phyloP scores from a whole-genome alignment of 2,113 vertebrate genomes.

The Lanius ludovicianus region DNA sequence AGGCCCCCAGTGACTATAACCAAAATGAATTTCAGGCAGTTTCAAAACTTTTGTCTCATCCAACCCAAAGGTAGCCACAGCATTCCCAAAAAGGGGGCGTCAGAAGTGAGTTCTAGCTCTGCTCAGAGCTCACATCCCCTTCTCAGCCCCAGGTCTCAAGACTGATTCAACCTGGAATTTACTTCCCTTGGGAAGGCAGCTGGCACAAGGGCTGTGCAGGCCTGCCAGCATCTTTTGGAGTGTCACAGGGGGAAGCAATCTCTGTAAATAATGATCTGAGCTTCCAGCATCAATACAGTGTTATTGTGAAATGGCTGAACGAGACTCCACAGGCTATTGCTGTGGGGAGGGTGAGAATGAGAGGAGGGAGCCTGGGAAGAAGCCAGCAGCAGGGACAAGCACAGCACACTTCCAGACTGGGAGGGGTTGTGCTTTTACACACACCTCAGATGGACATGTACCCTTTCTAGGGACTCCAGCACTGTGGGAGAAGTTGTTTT shows the following conservation, averaged over 20 bases:
- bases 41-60: not conserved
- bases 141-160: not conserved
- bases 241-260: not conserved
- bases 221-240: not conserved
- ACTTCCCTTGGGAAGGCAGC: not conserved
- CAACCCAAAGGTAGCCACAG: not conserved
- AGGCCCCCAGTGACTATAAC: not conserved
- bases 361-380: not conserved
- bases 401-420: not conserved
- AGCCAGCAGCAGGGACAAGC: not conserved
- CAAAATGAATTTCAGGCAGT: not conserved
- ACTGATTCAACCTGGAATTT: not conserved
- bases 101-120: not conserved
- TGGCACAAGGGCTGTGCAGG: not conserved
- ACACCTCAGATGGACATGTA: not conserved
- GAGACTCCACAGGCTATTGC: not conserved
- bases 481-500: not conserved
- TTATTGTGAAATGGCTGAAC: not conserved
- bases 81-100: not conserved
- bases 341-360: not conserved
- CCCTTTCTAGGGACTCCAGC: not conserved
- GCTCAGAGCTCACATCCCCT: not conserved
- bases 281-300: not conserved
- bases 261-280: not conserved
- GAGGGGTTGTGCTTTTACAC: not conserved